Conservation (phyloP, 2,113 vertebrate species). For the Onychostruthus taczanowskii region DNA sequence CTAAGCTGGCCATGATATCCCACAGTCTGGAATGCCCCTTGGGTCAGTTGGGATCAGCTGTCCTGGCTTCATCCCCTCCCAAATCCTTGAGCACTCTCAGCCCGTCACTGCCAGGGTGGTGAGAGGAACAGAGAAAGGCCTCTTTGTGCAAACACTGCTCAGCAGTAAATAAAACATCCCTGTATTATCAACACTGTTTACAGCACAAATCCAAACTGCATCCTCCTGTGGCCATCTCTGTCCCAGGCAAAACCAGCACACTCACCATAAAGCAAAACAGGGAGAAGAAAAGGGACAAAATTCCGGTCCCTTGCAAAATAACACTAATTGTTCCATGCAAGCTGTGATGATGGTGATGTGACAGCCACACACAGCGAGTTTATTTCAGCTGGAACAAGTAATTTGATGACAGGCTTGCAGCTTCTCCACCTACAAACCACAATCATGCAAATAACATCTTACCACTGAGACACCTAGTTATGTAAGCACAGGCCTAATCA, state of each 20-base stretch:
- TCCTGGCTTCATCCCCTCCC: not conserved
- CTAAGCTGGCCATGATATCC: not conserved
- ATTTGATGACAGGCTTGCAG: not conserved
- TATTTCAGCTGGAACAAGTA: not conserved
- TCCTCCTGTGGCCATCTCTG: not conserved
- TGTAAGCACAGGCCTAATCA: not conserved
- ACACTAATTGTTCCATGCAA: not conserved
- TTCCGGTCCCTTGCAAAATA: not conserved
- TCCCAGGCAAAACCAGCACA: not conserved
- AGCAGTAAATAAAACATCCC: not conserved
- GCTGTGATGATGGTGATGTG: not conserved
- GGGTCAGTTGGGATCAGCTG: not conserved
- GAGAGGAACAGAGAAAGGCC: not conserved
- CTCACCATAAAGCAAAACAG: not conserved
- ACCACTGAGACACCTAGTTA: not conserved
- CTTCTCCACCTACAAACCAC: not conserved
- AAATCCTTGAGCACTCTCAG: not conserved
- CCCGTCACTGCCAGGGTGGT: fast-evolving
- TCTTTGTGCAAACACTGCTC: not conserved
- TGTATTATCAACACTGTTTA: not conserved
- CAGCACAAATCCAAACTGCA: not conserved
- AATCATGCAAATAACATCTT: not conserved
- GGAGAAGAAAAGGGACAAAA: not conserved
- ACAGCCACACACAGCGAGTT: not conserved
- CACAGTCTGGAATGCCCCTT: not conserved